phyloP scores from a whole-genome alignment of 2,113 vertebrate species.

The Heterotis niloticus region DNA sequence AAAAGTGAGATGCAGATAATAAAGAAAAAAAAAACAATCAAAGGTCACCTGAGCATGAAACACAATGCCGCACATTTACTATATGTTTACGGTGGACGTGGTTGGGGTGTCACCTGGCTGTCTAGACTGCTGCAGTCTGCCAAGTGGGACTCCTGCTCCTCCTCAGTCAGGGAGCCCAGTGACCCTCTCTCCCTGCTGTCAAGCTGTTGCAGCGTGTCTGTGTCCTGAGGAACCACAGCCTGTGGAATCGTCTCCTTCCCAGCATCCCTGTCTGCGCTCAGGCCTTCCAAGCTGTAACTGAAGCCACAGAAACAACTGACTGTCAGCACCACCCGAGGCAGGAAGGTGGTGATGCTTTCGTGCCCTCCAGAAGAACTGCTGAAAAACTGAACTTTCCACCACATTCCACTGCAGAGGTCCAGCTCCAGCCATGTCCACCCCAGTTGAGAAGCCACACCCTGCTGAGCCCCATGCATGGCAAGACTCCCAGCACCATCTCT shows the following conservation, averaged over 20 bases:
- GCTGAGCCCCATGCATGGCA: not conserved
- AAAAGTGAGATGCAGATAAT: not conserved
- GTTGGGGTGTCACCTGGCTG: constrained; percentile 64
- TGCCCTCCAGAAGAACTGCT: not conserved
- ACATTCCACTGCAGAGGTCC: not conserved
- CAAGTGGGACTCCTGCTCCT: constrained; percentile 68
- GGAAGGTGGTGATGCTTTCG: not conserved
- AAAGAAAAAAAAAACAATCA: not conserved
- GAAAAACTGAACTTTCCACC: not conserved
- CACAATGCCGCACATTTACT: not conserved
- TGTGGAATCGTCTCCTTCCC: constrained; percentile 49
- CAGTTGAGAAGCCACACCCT: not conserved
- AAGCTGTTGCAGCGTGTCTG: constrained; percentile 38
- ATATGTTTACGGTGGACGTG: not conserved
- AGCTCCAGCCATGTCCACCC: not conserved
- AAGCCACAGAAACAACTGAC: constrained; percentile 32
- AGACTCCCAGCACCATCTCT: not conserved
- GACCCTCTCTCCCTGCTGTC: constrained; percentile 66
- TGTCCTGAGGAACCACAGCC: constrained; percentile 51
- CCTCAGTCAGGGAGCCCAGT: constrained; percentile 74
- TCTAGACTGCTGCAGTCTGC: constrained; percentile 59
- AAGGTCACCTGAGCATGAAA: not conserved
- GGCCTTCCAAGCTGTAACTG: constrained; percentile 86
- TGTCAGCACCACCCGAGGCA: not conserved
- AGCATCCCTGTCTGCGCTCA: constrained; percentile 58